These are phyloP conservation scores for Ictalurus punctatus DNA, from an alignment of 2,113 vertebrate genomes.

Conservation along the genomic window DNA sequence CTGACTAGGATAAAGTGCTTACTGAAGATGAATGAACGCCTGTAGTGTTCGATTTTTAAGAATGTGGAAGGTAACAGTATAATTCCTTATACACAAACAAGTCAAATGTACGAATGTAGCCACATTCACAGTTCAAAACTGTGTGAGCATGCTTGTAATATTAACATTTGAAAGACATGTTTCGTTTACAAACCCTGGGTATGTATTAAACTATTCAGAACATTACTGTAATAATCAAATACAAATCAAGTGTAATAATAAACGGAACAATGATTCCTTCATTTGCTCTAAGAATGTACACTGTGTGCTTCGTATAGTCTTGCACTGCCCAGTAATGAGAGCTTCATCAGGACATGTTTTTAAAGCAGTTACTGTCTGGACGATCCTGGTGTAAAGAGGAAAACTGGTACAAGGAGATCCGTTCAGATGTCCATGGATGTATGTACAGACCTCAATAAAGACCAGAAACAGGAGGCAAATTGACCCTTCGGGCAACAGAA, in stretches of 20 bases:
- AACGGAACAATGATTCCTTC: background rate
- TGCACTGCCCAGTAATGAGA: background rate
- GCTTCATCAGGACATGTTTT: slow-evolving; percentile 2
- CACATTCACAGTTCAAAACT: background rate
- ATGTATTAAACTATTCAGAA: background rate
- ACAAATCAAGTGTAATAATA: background rate
- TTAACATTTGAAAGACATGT: background rate
- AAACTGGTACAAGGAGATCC: slow-evolving; percentile 32
- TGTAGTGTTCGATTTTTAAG: background rate
- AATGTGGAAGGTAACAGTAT: background rate
- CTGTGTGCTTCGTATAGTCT: background rate
- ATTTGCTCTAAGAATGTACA: background rate
- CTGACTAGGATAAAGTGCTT: background rate
- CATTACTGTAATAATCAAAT: background rate
- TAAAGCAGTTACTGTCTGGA: slow-evolving; percentile 12
- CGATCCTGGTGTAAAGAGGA: slow-evolving; percentile 9
- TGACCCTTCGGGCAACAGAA: slow-evolving; percentile 61
- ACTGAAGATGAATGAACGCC: background rate
- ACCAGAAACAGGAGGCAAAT: slow-evolving; percentile 64
- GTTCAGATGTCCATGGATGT: slow-evolving; percentile 54
- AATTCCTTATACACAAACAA: background rate
- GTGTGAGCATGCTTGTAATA: background rate
- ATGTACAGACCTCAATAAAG: slow-evolving; percentile 60
- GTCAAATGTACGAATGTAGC: background rate
- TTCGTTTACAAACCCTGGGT: background rate